phyloP scores from a whole-genome alignment of 2,113 vertebrate species.

The Tenebrosternarchus preto region DNA sequence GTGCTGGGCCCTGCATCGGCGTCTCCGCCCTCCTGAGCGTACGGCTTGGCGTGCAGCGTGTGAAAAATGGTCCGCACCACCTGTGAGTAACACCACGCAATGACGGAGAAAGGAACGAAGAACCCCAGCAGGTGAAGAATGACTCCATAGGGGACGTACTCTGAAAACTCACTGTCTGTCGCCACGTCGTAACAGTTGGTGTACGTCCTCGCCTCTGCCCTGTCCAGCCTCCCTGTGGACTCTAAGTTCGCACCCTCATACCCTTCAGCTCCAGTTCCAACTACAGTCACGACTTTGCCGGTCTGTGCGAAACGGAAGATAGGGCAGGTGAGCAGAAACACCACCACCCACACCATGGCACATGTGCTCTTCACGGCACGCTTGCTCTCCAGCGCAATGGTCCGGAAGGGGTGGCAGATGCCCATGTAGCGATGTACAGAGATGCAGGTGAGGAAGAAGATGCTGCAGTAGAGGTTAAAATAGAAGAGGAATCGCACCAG shows the following conservation, averaged over 20 bases:
- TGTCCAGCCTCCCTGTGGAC: constrained; percentile 38
- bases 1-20: constrained; percentile 51
- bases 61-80: constrained; percentile 77
- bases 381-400: constrained; percentile 77
- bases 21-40: constrained; percentile 49
- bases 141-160: constrained; percentile 80
- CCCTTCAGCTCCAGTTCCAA: constrained; percentile 22
- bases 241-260: background rate
- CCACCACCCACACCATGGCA: constrained; percentile 76
- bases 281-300: constrained; percentile 49
- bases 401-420: constrained; percentile 78
- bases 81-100: constrained; percentile 81
- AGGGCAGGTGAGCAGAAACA: constrained; percentile 78
- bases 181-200: constrained; percentile 81
- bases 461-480: constrained; percentile 85
- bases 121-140: constrained; percentile 78
- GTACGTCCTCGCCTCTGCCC: constrained; percentile 50
- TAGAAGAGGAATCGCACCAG: constrained; percentile 83
- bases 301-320: constrained; percentile 82
- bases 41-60: constrained; percentile 69
- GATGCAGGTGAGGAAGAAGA: constrained; percentile 88
- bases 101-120: constrained; percentile 78
- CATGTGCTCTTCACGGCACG: constrained; percentile 75
- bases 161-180: constrained; percentile 74
- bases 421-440: constrained; percentile 80